Base-by-base conservation (phyloP, 2,888 invertebrate species). In the Agrypnus murinus region DNA sequence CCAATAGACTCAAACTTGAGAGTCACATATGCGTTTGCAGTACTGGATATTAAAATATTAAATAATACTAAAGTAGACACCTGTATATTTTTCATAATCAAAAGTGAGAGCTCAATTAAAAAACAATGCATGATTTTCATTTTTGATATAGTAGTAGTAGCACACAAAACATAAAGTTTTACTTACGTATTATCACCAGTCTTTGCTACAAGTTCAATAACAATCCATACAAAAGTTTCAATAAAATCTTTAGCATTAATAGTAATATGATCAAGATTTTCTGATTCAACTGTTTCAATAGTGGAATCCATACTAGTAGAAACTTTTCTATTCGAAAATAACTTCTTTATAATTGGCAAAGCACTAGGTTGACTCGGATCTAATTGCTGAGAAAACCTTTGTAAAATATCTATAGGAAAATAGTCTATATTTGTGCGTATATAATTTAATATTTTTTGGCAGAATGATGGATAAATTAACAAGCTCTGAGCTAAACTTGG, bases 341-440 rank as follows among this genome's bases (percentile, higher is more conserved):
- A 70, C 66, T 80, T 79, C 48, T 79, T 82, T 60, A 88, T 80
- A 71, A 86, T 80, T 43, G 88, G 87, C 71, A 87, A 80, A 45
- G 88, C 83, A 70, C 85, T 82, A 46, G 90, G 88, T 77, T 88
- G 88, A 73, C 90, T 90, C 62, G 91, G 91, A 84, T 92, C 90
- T 76, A 91, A 88, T 63, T 90, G 86, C 43, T 85, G 81, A 2
- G 88, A 87, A 71, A 91, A 83, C 77, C 88, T 85, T 80, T 87
- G 82, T 10, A 85, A 77, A 67, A 84, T 81, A 36, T 82, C 79
- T 15, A 79, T 69, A 10, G 84, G 80, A 74, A 84, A 84, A 6
- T 72, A 50, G 25, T 83, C 80, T 3, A 83, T 72, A 64, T 84
- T 80, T 48, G 77, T 77, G 10, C 83, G 80, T 14, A 84, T 76